phyloP scores from a whole-genome alignment of 2,888 invertebrate genomes.

The Luperina testacea region DNA sequence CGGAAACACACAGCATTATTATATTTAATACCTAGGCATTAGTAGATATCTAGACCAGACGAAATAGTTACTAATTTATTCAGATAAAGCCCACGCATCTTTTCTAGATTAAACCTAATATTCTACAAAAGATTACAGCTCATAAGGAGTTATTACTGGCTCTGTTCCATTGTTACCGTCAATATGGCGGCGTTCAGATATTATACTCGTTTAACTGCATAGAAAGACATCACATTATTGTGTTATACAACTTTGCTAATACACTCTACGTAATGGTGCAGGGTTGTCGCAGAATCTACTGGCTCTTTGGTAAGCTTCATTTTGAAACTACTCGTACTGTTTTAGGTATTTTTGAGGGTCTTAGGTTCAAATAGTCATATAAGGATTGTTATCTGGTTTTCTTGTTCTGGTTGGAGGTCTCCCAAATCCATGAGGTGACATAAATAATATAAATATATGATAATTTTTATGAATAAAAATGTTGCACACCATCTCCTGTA shows the following conservation, averaged over 20 bases:
- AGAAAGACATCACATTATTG: constrained; percentile 51
- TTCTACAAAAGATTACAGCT: constrained; percentile 38
- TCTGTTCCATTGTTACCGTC: constrained; percentile 53
- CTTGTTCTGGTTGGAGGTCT: not conserved
- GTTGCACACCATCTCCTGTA: not conserved
- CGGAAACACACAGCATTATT: constrained; percentile 19
- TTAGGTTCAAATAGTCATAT: not conserved
- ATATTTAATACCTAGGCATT: constrained; percentile 15
- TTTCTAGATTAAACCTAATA: constrained; percentile 39
- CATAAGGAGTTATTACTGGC: constrained; percentile 40
- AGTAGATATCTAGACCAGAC: constrained; percentile 33
- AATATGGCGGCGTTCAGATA: constrained; percentile 47
- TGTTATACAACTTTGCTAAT: constrained; percentile 63
- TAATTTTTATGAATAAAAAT: not conserved
- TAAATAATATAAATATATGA: too few species aligned
- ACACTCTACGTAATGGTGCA: constrained; percentile 51
- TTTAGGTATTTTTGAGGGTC: not conserved
- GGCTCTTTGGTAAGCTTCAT: not conserved
- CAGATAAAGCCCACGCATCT: constrained; percentile 25
- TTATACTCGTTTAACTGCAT: constrained; percentile 47
- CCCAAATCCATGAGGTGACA: not conserved
- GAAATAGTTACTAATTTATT: constrained; percentile 37
- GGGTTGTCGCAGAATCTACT: constrained; percentile 35
- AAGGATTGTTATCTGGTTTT: not conserved
- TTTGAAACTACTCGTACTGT: not conserved